phyloP scores from a whole-genome alignment of 2,888 invertebrate genomes.

The Serripes groenlandicus region DNA sequence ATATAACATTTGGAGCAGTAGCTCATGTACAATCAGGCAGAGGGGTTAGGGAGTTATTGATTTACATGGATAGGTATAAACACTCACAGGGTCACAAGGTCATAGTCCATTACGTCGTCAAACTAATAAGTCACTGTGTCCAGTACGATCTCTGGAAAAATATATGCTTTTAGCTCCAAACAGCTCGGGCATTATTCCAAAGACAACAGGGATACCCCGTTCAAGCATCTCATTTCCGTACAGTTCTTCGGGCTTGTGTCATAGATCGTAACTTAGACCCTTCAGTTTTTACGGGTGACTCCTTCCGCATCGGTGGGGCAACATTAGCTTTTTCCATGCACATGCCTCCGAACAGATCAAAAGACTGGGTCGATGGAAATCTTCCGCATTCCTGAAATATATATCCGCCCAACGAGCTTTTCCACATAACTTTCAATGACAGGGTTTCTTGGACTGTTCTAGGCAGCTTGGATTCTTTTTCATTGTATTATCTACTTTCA shows the following conservation, averaged over 20 bases:
- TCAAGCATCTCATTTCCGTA: slow-evolving; percentile 6
- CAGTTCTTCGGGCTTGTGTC: slow-evolving; percentile 1
- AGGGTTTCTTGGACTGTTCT: too few relatives aligned
- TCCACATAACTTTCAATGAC: too few relatives aligned
- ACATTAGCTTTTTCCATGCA: slow-evolving; percentile 10
- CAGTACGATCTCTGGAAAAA: slow-evolving; percentile 20
- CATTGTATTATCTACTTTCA: too few relatives aligned
- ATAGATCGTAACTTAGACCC: slow-evolving; percentile 3
- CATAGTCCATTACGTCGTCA: slow-evolving; percentile 9
- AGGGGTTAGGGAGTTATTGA: too few relatives aligned
- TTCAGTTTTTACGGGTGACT: slow-evolving; percentile 13
- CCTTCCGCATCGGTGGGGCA: slow-evolving; percentile 42
- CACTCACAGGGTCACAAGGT: slow-evolving; percentile 27
- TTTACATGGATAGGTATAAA: slow-evolving; percentile 7
- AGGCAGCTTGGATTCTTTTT: too few relatives aligned
- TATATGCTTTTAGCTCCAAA: background rate
- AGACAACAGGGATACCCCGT: background rate
- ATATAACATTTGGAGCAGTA: slow-evolving; percentile 2
- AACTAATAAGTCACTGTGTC: slow-evolving; percentile 15
- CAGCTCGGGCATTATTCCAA: slow-evolving; percentile 30
- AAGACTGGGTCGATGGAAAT: slow-evolving; percentile 41
- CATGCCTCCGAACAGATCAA: slow-evolving; percentile 20
- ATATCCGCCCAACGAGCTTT: too few relatives aligned
- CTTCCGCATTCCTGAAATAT: slow-evolving; percentile 34
- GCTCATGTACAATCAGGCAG: background rate